These are phyloP conservation scores for Micropoecilia bifurca DNA, from an alignment of 2,797 vertebrate species.

Conservation along the genomic window DNA sequence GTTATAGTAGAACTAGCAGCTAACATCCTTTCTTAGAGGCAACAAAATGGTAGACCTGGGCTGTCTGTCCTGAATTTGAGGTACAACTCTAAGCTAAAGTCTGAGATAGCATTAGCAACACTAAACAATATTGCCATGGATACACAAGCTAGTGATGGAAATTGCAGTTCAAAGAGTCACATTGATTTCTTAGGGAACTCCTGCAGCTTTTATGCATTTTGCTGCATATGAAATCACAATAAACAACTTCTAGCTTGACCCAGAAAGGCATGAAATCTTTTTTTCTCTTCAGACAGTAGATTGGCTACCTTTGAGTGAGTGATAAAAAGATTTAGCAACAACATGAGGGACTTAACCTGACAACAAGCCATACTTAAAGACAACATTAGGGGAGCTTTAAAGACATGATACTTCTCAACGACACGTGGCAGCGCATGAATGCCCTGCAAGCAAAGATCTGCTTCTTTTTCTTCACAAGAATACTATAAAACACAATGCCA, in stretches of 20 bases:
- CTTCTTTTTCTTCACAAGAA: neutral
- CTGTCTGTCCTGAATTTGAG: neutral
- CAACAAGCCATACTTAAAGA: constrained; percentile 51
- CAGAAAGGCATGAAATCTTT: neutral
- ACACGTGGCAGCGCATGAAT: constrained; percentile 40
- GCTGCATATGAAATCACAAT: neutral
- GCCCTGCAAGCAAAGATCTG: neutral
- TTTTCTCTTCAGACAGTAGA: neutral
- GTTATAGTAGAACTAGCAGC: neutral
- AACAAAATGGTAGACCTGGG: neutral
- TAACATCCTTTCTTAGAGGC: neutral
- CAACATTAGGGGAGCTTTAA: constrained; percentile 52
- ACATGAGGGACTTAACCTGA: constrained; percentile 41
- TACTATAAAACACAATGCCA: neutral
- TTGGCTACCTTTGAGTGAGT: constrained; percentile 16
- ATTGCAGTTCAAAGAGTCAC: neutral
- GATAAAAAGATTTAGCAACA: constrained; percentile 3
- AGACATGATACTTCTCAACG: constrained; percentile 38
- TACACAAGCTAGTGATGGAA: neutral
- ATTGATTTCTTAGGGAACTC: neutral
- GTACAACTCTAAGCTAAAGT: neutral
- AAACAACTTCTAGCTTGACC: neutral
- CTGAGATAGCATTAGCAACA: neutral
- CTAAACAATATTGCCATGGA: neutral
- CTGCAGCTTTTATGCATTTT: neutral